Conservation (phyloP, 1,140 invertebrate species). For the Phymorhynchus buccinoides region DNA sequence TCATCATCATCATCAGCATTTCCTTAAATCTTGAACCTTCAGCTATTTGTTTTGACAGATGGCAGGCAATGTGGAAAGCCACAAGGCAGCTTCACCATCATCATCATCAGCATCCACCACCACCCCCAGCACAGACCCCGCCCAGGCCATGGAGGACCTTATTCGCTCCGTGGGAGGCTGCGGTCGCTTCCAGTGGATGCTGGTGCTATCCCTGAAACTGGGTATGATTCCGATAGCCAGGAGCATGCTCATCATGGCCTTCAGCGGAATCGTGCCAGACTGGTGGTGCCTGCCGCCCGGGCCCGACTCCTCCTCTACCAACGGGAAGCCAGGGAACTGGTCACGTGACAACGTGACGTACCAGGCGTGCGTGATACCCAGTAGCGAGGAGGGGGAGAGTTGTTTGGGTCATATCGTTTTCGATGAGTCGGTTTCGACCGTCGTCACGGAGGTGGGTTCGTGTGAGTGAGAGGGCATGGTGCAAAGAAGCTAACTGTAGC, state of each 20-base stretch:
- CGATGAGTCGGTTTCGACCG: constrained; percentile 4
- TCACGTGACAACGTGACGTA: constrained; percentile 37
- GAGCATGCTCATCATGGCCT: constrained; percentile 51
- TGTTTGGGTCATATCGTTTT: constrained; percentile 5
- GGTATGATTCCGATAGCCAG: constrained; percentile 32
- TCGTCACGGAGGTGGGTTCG: constrained; percentile 37
- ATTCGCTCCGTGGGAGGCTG: constrained; percentile 44
- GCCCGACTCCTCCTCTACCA: background rate
- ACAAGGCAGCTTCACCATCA: too few relatives aligned
- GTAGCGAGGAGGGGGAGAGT: background rate
- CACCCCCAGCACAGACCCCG: too few relatives aligned
- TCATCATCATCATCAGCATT: too few relatives aligned
- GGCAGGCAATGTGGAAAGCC: too few relatives aligned
- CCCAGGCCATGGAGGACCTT: constrained; percentile 35
- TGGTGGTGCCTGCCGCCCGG: constrained; percentile 44
- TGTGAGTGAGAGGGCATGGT: background rate
- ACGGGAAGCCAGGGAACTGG: background rate
- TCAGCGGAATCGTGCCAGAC: constrained; percentile 40
- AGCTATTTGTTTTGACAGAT: too few relatives aligned
- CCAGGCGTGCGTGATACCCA: constrained; percentile 6
- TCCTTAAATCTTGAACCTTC: too few relatives aligned
- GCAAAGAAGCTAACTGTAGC: too few relatives aligned
- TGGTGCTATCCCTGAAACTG: constrained; percentile 29
- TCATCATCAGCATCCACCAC: too few relatives aligned
- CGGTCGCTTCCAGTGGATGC: constrained; percentile 42